phyloP scores from a whole-genome alignment of 2,797 vertebrate genomes.

The Ciconia nigra region DNA sequence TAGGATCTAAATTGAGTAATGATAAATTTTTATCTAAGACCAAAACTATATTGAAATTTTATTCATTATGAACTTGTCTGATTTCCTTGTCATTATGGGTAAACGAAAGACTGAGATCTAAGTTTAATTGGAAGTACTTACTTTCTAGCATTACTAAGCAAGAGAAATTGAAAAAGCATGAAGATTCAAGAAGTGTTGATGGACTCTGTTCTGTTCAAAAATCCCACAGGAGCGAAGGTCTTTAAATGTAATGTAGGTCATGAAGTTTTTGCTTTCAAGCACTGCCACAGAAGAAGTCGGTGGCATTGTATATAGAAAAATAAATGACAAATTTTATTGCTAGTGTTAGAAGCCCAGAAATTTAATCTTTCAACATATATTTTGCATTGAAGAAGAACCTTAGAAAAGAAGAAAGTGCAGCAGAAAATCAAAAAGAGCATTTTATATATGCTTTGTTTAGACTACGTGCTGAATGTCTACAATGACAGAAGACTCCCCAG shows the following conservation, averaged over 20 bases:
- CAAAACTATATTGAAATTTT: neutral
- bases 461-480: neutral
- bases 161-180: neutral
- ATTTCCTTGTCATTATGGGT: neutral
- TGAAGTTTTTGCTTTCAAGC: neutral
- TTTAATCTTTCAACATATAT: neutral
- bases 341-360: neutral
- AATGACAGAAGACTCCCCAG: neutral
- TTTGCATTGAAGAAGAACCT: neutral
- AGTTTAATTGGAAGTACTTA: neutral
- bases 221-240: neutral
- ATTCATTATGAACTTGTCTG: neutral
- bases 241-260: neutral
- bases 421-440: neutral
- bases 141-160: neutral
- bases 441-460: neutral
- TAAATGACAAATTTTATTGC: neutral
- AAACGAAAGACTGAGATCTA: neutral
- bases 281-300: neutral
- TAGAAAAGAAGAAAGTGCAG: neutral
- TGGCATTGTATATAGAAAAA: neutral
- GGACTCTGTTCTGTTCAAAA: neutral
- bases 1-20: neutral
- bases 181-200: neutral
- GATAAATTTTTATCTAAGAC: neutral